Evolutionary conservation across 1,140 invertebrate species (phyloP).

Genomic region (Myzus persicae): DNA sequence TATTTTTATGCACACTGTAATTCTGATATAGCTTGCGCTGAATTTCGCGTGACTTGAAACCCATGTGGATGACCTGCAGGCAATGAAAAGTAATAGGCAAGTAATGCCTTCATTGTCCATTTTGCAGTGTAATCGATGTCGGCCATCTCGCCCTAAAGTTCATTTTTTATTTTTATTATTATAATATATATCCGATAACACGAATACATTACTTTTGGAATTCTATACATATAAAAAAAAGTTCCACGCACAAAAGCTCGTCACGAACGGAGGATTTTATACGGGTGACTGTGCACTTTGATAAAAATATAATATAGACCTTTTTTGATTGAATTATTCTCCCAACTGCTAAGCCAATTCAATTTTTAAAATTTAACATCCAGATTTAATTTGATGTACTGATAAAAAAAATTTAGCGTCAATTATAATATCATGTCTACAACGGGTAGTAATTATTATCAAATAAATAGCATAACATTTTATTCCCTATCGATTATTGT

Average conservation of each 20-base stretch:
- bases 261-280: conserved; percentile 16
- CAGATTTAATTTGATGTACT: not conserved
- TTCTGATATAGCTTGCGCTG: not conserved
- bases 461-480: not conserved
- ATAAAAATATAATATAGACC: conserved; percentile 11
- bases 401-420: not conserved
- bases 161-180: conserved; percentile 23
- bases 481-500: not conserved
- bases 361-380: not conserved
- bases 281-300: conserved; percentile 24
- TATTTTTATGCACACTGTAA: not conserved
- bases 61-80: not conserved
- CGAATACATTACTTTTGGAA: conserved; percentile 8
- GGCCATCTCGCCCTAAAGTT: conserved; percentile 12
- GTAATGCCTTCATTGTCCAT: conserved; percentile 11
- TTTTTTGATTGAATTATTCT: not conserved
- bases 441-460: not conserved
- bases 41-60: conserved; percentile 41
- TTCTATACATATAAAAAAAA: conserved; percentile 15
- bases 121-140: conserved; percentile 26
- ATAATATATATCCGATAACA: conserved; percentile 4
- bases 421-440: not conserved
- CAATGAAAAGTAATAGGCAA: not conserved
- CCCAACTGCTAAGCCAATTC: not conserved
- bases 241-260: conserved; percentile 22